phyloP scores from a whole-genome alignment of 2,113 vertebrate species.

The Ptyas mucosa region DNA sequence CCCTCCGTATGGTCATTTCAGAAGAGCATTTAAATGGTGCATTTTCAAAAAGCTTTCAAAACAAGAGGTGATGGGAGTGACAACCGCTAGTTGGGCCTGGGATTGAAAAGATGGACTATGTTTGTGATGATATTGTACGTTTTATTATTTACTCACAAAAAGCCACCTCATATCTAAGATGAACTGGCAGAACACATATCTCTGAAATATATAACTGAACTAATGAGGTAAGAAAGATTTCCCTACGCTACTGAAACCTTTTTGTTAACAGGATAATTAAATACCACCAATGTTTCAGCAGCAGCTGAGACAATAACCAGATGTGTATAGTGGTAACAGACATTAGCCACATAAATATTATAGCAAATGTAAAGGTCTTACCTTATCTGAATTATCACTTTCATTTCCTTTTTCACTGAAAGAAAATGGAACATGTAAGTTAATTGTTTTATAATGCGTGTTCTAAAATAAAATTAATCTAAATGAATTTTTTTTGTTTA shows the following conservation, averaged over 20 bases:
- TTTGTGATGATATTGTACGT: neutral
- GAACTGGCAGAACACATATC: neutral
- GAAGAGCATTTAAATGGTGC: neutral
- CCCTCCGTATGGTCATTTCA: neutral
- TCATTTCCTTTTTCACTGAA: slow-evolving; percentile 63
- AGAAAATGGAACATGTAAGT: slow-evolving; percentile 33
- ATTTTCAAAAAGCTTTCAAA: neutral
- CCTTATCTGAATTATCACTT: slow-evolving; percentile 62
- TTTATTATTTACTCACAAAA: neutral
- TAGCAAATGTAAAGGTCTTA: slow-evolving; percentile 50
- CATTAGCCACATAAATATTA: neutral
- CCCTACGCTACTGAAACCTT: neutral
- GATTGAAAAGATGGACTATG: neutral
- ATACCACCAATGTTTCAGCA: neutral
- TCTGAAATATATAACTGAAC: neutral
- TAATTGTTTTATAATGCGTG: neutral
- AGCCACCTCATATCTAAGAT: neutral
- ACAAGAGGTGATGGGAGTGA: neutral
- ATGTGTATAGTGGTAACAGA: neutral
- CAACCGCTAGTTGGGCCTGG: neutral
- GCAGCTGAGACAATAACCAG: neutral
- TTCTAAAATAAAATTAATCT: neutral
- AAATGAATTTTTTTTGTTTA: neutral
- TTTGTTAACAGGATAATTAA: neutral
- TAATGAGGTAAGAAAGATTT: neutral